Conservation (phyloP, 2,888 invertebrate species). For the Calliopum simillimum region DNA sequence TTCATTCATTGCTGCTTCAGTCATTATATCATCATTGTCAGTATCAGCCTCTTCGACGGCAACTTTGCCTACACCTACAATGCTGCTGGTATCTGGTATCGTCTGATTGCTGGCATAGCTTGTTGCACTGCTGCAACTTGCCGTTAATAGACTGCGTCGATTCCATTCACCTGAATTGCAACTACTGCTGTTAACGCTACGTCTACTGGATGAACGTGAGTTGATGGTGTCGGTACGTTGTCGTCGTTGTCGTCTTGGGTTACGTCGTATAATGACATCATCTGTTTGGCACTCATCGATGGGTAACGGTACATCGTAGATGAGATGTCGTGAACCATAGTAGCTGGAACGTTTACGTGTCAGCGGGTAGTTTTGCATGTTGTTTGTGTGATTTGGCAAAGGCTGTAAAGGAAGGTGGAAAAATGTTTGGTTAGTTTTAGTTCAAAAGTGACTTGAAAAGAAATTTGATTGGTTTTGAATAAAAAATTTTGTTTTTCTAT, state of each 20-base stretch:
- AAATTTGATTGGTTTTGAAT: too few species aligned
- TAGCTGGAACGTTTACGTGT: slow-evolving; percentile 68
- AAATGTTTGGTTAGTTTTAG: not conserved
- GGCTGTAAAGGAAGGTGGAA: slow-evolving; percentile 23
- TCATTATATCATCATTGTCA: slow-evolving; percentile 20
- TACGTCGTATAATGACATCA: slow-evolving; percentile 65
- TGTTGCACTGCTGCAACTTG: slow-evolving; percentile 57
- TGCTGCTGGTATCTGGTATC: slow-evolving; percentile 41
- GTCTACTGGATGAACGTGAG: slow-evolving; percentile 48
- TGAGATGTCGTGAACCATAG: slow-evolving; percentile 72
- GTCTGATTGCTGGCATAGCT: slow-evolving; percentile 52
- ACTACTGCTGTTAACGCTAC: slow-evolving; percentile 53
- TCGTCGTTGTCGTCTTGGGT: slow-evolving; percentile 48
- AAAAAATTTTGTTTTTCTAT: too few species aligned
- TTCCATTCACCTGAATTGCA: slow-evolving; percentile 46
- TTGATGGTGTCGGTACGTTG: slow-evolving; percentile 34
- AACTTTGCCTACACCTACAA: slow-evolving; percentile 37
- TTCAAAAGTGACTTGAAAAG: too few species aligned
- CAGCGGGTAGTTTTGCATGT: slow-evolving; percentile 56
- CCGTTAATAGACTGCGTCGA: slow-evolving; percentile 55
- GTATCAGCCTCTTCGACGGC: slow-evolving; percentile 37
- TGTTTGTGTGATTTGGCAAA: not conserved
- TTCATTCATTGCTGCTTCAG: slow-evolving; percentile 26
- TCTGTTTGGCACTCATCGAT: slow-evolving; percentile 72
- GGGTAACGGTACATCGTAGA: slow-evolving; percentile 73